phyloP scores from a whole-genome alignment of 1,140 invertebrate species.

The Doryteuthis pealeii region DNA sequence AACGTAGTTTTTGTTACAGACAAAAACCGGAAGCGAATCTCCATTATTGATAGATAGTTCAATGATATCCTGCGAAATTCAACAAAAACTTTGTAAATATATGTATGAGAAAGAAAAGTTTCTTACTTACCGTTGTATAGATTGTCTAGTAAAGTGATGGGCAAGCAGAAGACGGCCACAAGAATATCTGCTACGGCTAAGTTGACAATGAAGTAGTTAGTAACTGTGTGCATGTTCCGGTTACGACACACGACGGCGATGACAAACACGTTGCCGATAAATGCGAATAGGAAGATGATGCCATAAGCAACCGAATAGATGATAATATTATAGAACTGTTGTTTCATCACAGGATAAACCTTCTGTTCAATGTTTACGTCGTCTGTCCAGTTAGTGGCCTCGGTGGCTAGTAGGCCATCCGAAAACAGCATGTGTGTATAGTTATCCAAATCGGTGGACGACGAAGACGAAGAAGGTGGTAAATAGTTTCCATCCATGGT shows the following conservation, averaged over 20 bases:
- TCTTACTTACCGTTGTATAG: slow-evolving; percentile 27
- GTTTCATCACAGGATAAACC: neutral
- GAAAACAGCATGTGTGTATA: too few relatives aligned
- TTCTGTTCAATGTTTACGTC: too few relatives aligned
- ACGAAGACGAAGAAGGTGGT: too few relatives aligned
- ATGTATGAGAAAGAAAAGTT: neutral
- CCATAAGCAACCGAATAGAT: slow-evolving; percentile 26
- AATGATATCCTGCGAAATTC: too few relatives aligned
- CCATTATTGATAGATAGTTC: too few relatives aligned
- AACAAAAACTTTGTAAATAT: too few relatives aligned
- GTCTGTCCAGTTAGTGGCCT: too few relatives aligned
- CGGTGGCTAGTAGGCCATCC: too few relatives aligned
- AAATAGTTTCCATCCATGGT: too few relatives aligned
- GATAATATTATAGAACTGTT: neutral
- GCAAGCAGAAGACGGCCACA: slow-evolving; percentile 83
- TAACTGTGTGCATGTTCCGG: slow-evolving; percentile 82
- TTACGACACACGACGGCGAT: slow-evolving; percentile 83
- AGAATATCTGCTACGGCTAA: slow-evolving; percentile 87
- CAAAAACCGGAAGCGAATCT: too few relatives aligned
- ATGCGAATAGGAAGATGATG: slow-evolving; percentile 74
- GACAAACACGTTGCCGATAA: slow-evolving; percentile 84
- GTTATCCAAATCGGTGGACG: too few relatives aligned
- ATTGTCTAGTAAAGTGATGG: slow-evolving; percentile 72
- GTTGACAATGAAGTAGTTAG: slow-evolving; percentile 92
- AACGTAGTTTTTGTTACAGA: too few relatives aligned